Conservation (phyloP, 1,140 invertebrate genomes). For the Cotesia vestalis region DNA sequence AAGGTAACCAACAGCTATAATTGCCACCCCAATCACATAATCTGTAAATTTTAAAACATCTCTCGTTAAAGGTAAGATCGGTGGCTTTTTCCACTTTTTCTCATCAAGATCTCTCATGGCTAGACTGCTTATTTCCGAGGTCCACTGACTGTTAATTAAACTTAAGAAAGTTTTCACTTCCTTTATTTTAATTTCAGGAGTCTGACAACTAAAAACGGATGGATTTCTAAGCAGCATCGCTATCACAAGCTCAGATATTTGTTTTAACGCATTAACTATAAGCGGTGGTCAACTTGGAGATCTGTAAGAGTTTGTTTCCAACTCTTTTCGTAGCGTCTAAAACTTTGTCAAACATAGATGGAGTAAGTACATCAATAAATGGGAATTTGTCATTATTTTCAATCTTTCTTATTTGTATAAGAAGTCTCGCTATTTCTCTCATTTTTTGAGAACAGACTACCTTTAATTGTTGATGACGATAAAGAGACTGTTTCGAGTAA, state of each 20-base stretch:
- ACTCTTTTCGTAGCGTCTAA: conserved; percentile 6
- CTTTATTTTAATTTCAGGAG: not conserved
- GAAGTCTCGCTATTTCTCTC: conserved; percentile 2
- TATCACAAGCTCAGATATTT: conserved; percentile 46
- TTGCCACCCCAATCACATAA: not conserved
- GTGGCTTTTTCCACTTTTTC: conserved; percentile 16
- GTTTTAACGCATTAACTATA: not conserved
- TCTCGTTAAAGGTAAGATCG: not conserved
- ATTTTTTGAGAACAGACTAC: conserved; percentile 12
- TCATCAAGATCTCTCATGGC: conserved; percentile 9
- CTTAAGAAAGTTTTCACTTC: not conserved
- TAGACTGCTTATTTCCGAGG: conserved; percentile 17
- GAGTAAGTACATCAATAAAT: conserved; percentile 2
- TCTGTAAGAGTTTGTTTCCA: not conserved
- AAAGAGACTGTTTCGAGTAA: not conserved
- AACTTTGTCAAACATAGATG: conserved; percentile 8
- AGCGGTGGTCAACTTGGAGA: conserved; percentile 7
- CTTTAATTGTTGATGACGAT: conserved; percentile 10
- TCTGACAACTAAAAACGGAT: conserved; percentile 1
- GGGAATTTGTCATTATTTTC: conserved; percentile 7
- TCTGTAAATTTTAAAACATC: conserved; percentile 7
- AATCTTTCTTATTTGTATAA: conserved; percentile 6
- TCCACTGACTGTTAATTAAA: conserved; percentile 1
- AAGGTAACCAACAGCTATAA: not conserved
- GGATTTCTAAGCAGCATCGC: conserved; percentile 48